A percentile compares a stretch with the other conserved stretches of the same genome.
phyloP scores from a whole-genome alignment of 92 coral and sea anemone species.

The Porites divaricata region DNA sequence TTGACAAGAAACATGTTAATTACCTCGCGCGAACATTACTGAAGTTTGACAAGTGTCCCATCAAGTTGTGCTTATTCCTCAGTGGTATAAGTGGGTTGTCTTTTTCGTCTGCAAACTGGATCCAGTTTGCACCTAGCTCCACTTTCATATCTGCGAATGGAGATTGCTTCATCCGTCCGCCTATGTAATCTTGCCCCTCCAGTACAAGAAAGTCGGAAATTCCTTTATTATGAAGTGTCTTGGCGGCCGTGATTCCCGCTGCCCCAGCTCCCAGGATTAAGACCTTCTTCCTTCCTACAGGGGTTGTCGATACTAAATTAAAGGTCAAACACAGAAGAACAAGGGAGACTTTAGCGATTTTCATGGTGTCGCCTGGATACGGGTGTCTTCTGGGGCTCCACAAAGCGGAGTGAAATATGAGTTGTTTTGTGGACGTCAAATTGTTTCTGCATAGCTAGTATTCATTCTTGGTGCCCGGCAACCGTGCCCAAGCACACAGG shows the following conservation, averaged over 20 bases:
- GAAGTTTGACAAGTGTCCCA: conserved; percentile 37
- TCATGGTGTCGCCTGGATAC: background rate
- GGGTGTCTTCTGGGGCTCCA: background rate
- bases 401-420: background rate
- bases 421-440: too few species aligned
- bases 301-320: background rate
- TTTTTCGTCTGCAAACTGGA: conserved; percentile 62
- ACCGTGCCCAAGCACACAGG: too few species aligned
- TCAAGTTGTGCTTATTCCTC: conserved; percentile 16
- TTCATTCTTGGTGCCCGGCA: too few species aligned
- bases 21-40: conserved; percentile 35
- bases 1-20: background rate
- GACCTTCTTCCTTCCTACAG: conserved; percentile 37
- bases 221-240: conserved; percentile 62
- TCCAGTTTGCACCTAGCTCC: conserved; percentile 86
- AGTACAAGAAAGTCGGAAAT: conserved; percentile 71
- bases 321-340: background rate
- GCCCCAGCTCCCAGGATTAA: conserved; percentile 83
- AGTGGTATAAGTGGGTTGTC: conserved; percentile 46
- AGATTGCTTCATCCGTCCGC: conserved; percentile 70
- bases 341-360: background rate
- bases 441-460: too few species aligned
- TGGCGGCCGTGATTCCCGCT: conserved; percentile 78
- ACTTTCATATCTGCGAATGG: conserved; percentile 54
- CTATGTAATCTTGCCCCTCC: conserved; percentile 82